These are phyloP conservation scores for Musca vetustissima DNA, from an alignment of 1,140 invertebrate species.

Conservation along the genomic window DNA sequence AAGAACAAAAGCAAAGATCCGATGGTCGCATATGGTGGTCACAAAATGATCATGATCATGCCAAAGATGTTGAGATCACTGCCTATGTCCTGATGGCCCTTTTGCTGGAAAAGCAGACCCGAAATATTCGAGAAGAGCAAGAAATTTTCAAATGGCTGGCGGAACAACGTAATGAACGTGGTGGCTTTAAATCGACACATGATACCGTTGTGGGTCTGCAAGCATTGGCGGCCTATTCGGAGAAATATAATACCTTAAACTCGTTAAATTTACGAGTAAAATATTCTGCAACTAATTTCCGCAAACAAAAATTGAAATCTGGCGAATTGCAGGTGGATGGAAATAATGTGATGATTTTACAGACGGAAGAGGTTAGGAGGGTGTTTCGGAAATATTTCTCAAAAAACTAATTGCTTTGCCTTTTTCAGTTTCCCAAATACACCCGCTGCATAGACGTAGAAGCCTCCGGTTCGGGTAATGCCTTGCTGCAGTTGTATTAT, in stretches of 20 bases:
- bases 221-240: conserved; percentile 63
- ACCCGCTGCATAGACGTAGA: conserved; percentile 59
- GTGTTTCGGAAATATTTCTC: too few species aligned
- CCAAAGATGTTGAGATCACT: conserved; percentile 76
- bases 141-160: conserved; percentile 72
- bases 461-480: conserved; percentile 71
- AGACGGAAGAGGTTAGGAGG: conserved; percentile 52
- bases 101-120: conserved; percentile 62
- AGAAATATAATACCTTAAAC: conserved; percentile 41
- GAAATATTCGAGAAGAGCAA: conserved; percentile 54
- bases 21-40: conserved; percentile 48
- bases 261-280: conserved; percentile 38
- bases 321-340: conserved; percentile 52
- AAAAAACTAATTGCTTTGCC: neutral
- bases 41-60: conserved; percentile 45
- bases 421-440: conserved; percentile 34
- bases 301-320: conserved; percentile 39
- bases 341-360: conserved; percentile 56
- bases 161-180: conserved; percentile 71
- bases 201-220: conserved; percentile 71
- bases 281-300: conserved; percentile 37
- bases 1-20: conserved; percentile 35
- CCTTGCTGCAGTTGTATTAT: conserved; percentile 73
- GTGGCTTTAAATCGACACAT: conserved; percentile 76
- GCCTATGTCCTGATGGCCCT: conserved; percentile 71